phyloP scores from a whole-genome alignment of 2,888 invertebrate genomes.

The Eupsilia transversa region DNA sequence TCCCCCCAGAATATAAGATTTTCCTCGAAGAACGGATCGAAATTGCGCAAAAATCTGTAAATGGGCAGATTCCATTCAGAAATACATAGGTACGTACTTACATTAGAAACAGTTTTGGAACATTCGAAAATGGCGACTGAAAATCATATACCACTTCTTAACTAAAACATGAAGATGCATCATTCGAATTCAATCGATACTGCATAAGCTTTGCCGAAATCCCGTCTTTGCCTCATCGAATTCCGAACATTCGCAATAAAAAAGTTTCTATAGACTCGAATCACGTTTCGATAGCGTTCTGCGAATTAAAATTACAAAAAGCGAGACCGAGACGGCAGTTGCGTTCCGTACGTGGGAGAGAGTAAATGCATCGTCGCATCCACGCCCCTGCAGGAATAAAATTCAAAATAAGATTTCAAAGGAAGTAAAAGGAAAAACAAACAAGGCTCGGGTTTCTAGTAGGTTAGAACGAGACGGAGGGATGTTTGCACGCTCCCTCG shows the following conservation, averaged over 20 bases:
- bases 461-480: conserved; percentile 84
- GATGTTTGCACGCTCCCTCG: conserved; percentile 79
- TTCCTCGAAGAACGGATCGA: neutral
- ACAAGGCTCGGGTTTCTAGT: conserved; percentile 86
- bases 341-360: conserved; percentile 81
- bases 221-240: conserved; percentile 83
- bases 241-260: conserved; percentile 86
- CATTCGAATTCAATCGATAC: conserved; percentile 78
- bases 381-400: conserved; percentile 90
- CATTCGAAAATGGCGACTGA: conserved; percentile 40
- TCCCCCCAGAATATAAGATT: neutral
- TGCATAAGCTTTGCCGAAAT: conserved; percentile 81
- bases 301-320: conserved; percentile 91
- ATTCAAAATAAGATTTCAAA: conserved; percentile 90
- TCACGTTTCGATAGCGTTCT: conserved; percentile 89
- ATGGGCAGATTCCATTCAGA: neutral
- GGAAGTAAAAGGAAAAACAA: conserved; percentile 89
- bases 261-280: conserved; percentile 87
- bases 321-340: conserved; percentile 82
- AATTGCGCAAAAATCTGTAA: neutral
- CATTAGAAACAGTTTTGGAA: conserved; percentile 14
- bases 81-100: neutral
- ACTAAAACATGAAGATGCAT: conserved; percentile 62
- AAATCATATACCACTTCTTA: conserved; percentile 43
- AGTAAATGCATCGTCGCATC: conserved; percentile 91